These are phyloP conservation scores for Chloroceryle amazona DNA, from an alignment of 2,797 vertebrate species.

Conservation along the genomic window DNA sequence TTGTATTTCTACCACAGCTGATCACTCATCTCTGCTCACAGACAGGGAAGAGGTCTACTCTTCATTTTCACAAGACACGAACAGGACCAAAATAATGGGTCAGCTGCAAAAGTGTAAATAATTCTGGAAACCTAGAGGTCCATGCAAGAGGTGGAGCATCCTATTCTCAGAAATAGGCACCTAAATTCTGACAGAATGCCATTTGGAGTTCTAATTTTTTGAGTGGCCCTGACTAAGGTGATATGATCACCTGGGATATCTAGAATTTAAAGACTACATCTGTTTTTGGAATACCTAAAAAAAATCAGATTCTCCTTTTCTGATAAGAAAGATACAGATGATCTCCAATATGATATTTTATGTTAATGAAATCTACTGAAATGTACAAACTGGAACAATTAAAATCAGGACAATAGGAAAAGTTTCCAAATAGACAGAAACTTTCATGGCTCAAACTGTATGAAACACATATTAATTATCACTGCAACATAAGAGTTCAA, in stretches of 20 bases:
- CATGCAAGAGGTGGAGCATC: fast-evolving
- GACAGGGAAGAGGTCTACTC: neutral
- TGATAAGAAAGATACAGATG: neutral
- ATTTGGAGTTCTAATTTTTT: neutral
- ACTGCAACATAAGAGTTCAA: neutral
- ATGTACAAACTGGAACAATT: neutral
- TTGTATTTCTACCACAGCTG: neutral
- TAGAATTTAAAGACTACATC: neutral
- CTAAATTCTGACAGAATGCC: neutral
- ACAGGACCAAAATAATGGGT: neutral
- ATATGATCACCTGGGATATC: neutral
- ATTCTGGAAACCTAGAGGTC: neutral
- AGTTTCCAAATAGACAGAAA: neutral
- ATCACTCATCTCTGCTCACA: neutral
- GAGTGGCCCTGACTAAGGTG: neutral
- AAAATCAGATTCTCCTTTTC: neutral
- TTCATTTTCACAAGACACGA: neutral
- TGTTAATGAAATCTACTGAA: neutral
- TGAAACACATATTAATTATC: neutral
- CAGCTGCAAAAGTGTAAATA: neutral
- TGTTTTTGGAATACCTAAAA: neutral
- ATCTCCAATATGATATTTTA: neutral
- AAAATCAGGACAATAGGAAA: neutral
- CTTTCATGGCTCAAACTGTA: neutral
- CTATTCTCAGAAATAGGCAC: neutral